Evolutionary conservation across 1,140 invertebrate species (phyloP), one percentile per base, ranked within the genome.

Genomic region (Camponotus floridanus): DNA sequence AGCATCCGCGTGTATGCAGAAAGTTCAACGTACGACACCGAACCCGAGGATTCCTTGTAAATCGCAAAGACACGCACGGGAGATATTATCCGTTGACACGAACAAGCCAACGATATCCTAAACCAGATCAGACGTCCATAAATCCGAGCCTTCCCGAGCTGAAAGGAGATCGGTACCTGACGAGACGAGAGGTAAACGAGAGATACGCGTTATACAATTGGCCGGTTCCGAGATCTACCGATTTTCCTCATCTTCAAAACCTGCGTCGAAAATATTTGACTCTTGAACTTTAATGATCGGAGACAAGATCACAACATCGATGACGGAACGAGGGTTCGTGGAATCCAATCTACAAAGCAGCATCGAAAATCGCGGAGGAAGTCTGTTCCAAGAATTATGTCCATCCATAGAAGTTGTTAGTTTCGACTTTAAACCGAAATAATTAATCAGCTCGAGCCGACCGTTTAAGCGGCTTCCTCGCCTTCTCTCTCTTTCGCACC

Each of bases 351-450:
- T 26, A 31, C 57, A 3, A 55, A 70, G 26, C 15, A 64, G 59
- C 89, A 84, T 85, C 87, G 31, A 83, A 80, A 79, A 86, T 90
- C 84, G 55, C 33, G 64, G 55, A 90, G 51, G n/a, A 87, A 83
- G 73, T 86, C 80, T 68, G 87, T 93, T 94, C 92, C 87, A 13
- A 91, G 91, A 93, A 93, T 85, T 71, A 70, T 62, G 48, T 71
- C 65, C 67, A 86, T 36, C 70, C 76, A 76, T 88, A 80, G 88
- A 86, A 85, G 87, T 90, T 92, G 92, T 92, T 93, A 90, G 90
- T 91, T 94, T 94, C 89, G 88, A 90, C 83, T 91, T 91, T 86
- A 91, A 92, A 94, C 88, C 87, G 89, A 93, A 94, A 94, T 94
- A 94, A 94, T 94, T 94, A 94, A 94, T 94, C 93, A 93, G 93